These are phyloP conservation scores for Synanthedon andrenaeformis DNA, from an alignment of 2,888 invertebrate species.

Conservation along the genomic window DNA sequence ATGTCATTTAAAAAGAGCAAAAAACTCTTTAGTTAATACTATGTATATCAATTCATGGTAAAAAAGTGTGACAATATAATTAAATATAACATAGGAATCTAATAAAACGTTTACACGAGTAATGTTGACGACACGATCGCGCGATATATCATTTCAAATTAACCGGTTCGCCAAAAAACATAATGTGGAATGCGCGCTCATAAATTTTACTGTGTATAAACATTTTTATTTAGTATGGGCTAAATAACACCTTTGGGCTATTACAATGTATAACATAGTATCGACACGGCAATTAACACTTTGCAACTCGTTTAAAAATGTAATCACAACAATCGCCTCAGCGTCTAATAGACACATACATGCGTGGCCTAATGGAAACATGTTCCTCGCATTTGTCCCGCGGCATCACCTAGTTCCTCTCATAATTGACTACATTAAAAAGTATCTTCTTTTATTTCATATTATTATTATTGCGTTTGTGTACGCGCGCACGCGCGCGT, in stretches of 20 bases:
- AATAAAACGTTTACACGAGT: neutral
- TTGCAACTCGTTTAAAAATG: neutral
- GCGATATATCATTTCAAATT: neutral
- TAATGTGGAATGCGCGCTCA: neutral
- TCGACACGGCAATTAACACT: conserved; percentile 36
- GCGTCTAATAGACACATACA: neutral
- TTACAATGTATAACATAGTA: conserved; percentile 22
- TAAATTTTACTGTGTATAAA: neutral
- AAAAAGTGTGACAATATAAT: neutral
- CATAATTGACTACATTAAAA: neutral
- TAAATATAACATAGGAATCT: neutral
- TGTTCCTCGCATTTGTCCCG: neutral
- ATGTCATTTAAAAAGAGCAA: too few species aligned
- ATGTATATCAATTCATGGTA: too few species aligned
- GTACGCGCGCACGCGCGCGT: too few species aligned
- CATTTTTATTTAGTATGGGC: conserved; percentile 4
- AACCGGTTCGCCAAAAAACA: neutral
- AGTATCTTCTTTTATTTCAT: too few species aligned
- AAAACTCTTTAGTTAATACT: too few species aligned
- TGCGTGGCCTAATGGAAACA: neutral
- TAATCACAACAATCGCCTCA: neutral
- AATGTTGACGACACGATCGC: neutral
- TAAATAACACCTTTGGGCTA: conserved; percentile 36
- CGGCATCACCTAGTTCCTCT: neutral
- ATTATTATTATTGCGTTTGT: too few species aligned